Conservation (phyloP, 1,140 invertebrate genomes). For the Spodoptera litura region DNA sequence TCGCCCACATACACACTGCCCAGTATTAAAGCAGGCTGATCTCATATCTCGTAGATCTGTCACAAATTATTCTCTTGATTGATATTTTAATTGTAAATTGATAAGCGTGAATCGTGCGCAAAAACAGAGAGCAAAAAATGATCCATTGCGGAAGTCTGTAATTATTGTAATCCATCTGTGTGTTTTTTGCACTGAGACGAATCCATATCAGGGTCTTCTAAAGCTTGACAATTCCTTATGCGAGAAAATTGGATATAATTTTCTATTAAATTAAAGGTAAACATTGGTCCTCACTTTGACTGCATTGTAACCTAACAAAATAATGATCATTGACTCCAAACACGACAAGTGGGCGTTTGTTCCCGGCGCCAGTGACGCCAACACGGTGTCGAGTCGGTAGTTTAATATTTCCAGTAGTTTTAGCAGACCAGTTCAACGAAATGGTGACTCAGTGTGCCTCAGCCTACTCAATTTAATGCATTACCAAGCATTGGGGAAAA, state of each 20-base stretch:
- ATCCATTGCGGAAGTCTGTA: conserved; percentile 47
- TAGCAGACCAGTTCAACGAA: background rate
- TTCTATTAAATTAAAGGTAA: background rate
- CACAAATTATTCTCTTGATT: conserved; percentile 60
- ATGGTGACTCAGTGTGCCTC: conserved; percentile 12
- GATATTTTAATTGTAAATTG: conserved; percentile 68
- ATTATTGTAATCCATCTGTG: conserved; percentile 44
- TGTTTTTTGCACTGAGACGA: conserved; percentile 21
- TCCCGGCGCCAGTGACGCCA: conserved; percentile 36
- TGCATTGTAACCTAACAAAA: background rate
- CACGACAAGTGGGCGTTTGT: conserved; percentile 18
- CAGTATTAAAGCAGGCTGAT: conserved; percentile 60
- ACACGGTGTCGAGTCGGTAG: conserved; percentile 3
- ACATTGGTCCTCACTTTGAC: background rate
- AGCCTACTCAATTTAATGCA: background rate
- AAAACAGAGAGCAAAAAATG: conserved; percentile 47
- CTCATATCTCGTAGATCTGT: conserved; percentile 69
- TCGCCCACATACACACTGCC: conserved; percentile 42
- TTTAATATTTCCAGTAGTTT: conserved; percentile 14
- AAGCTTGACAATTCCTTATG: conserved; percentile 8
- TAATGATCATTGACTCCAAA: background rate
- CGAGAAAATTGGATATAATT: background rate
- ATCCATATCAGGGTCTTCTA: conserved; percentile 25
- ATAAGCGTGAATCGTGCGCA: conserved; percentile 50
- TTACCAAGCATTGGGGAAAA: no score